Percentiles rank a stretch among this genome's conserved stretches.
Evolutionary conservation across 2,797 vertebrate species (phyloP).

Genomic region (Pangasius djambal): DNA sequence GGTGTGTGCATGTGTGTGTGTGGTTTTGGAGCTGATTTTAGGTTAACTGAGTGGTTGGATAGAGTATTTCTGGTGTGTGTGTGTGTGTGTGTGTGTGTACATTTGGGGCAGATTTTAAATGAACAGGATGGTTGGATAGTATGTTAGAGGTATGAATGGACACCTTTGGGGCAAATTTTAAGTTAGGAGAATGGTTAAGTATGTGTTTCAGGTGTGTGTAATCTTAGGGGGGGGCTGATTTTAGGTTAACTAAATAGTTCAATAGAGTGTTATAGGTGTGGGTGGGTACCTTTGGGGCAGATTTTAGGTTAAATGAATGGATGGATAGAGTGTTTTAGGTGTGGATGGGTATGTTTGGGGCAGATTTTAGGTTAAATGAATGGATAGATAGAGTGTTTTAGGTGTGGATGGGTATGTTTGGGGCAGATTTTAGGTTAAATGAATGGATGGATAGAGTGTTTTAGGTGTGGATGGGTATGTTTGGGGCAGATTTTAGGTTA

Average conservation of each 20-base stretch:
- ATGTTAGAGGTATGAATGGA: background rate
- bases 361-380: constrained; percentile 63
- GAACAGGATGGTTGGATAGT: background rate
- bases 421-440: constrained; percentile 72
- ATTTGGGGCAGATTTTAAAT: background rate
- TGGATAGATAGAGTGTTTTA: background rate
- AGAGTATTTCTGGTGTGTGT: background rate
- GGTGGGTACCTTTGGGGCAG: constrained; percentile 89
- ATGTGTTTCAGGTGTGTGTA: background rate
- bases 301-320: background rate
- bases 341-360: constrained; percentile 86
- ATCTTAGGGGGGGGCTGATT: background rate
- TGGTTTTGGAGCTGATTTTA: background rate
- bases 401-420: constrained; percentile 80
- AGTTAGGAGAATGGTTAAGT: background rate
- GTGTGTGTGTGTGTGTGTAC: background rate
- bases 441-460: background rate
- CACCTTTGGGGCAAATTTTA: constrained; percentile 80
- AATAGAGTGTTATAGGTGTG: background rate
- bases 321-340: background rate
- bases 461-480: background rate
- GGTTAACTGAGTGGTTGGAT: too few relatives aligned
- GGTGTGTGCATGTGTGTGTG: background rate
- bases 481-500: background rate
- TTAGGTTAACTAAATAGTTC: background rate